phyloP scores from a whole-genome alignment of 1,140 invertebrate genomes.

The Ptiloglossa arizonensis region DNA sequence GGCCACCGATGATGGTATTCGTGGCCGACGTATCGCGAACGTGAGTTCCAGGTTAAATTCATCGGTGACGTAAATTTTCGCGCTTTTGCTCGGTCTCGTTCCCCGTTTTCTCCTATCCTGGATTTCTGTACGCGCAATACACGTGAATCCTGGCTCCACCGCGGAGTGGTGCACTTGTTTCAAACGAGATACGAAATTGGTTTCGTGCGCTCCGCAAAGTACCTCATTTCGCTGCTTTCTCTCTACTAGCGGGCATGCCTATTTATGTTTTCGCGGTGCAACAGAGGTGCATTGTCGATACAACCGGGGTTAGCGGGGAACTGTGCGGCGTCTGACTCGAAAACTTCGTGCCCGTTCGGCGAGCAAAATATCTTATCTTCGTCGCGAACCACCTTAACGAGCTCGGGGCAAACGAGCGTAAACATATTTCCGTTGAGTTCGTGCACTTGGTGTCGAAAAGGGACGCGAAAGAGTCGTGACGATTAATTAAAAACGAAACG shows the following conservation, averaged over 20 bases:
- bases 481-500: too few relatives aligned
- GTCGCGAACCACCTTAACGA: neutral
- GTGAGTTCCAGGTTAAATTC: neutral
- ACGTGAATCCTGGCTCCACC: slow-evolving; percentile 18
- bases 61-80: slow-evolving; percentile 11
- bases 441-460: too few relatives aligned
- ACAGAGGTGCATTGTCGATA: slow-evolving; percentile 22
- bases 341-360: slow-evolving; percentile 2
- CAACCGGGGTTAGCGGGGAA: neutral
- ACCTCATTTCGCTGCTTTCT: slow-evolving; percentile 40
- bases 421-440: too few relatives aligned
- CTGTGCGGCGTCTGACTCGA: neutral
- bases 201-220: slow-evolving; percentile 42
- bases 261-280: slow-evolving; percentile 41
- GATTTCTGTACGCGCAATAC: slow-evolving; percentile 3
- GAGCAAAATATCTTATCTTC: slow-evolving; percentile 2
- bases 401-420: neutral
- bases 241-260: neutral
- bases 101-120: slow-evolving; percentile 18
- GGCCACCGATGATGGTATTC: too few relatives aligned
- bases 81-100: neutral
- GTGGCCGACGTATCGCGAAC: neutral
- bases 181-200: slow-evolving; percentile 49
- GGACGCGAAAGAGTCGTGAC: too few relatives aligned
- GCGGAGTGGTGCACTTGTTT: slow-evolving; percentile 36